Conservation (phyloP, 2,113 vertebrate species). For the Phalacrocorax carbo region DNA sequence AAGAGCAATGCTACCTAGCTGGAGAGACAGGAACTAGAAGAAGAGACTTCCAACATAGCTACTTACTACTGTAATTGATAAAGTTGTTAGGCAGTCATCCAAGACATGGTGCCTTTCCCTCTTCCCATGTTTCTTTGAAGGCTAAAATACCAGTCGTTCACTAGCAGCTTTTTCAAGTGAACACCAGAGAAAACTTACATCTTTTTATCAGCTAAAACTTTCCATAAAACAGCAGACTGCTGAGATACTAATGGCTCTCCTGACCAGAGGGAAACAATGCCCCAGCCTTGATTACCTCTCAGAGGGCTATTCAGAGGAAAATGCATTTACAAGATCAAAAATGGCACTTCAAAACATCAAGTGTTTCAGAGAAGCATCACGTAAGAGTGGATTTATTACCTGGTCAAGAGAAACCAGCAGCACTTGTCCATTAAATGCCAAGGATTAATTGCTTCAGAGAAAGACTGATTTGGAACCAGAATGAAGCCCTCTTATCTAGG, state of each 20-base stretch:
- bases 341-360: conserved; percentile 63
- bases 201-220: conserved; percentile 48
- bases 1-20: background rate
- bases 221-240: conserved; percentile 1
- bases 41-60: background rate
- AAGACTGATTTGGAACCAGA: conserved; percentile 37
- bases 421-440: conserved; percentile 24
- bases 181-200: conserved; percentile 19
- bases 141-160: background rate
- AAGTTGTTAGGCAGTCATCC: background rate
- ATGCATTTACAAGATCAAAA: conserved; percentile 54
- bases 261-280: conserved; percentile 22
- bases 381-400: conserved; percentile 30
- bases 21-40: background rate
- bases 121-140: background rate
- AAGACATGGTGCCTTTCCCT: background rate
- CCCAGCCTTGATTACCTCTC: conserved; percentile 67
- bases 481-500: conserved; percentile 1
- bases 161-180: conserved; percentile 7
- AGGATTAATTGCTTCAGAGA: conserved; percentile 60
- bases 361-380: conserved; percentile 27
- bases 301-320: conserved; percentile 27
- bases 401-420: conserved; percentile 42
- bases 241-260: conserved; percentile 63
- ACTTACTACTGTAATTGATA: background rate